phyloP scores from a whole-genome alignment of 2,113 vertebrate species.

The Xyrauchen texanus region DNA sequence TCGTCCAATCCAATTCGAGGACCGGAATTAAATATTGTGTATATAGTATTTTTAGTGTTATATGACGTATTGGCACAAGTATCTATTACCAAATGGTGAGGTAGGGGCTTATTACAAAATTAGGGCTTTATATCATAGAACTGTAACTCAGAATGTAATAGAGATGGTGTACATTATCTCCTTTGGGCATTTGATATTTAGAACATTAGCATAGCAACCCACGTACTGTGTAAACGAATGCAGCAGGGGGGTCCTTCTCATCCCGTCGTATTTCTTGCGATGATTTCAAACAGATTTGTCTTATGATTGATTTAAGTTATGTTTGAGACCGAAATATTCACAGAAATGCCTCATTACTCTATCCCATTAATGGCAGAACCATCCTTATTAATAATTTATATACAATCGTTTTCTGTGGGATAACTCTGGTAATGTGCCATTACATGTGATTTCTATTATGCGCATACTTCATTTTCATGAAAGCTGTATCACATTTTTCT shows the following conservation, averaged over 20 bases:
- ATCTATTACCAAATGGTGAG: neutral
- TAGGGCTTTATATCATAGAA: slow-evolving; percentile 10
- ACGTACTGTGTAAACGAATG: slow-evolving; percentile 17
- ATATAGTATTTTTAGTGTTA: neutral
- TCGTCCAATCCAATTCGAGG: no score
- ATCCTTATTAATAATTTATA: slow-evolving; percentile 38
- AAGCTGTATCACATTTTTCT: slow-evolving; percentile 32
- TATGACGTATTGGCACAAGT: slow-evolving; percentile 14
- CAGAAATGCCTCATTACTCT: slow-evolving; percentile 35
- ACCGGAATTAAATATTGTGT: no score
- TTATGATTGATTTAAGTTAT: slow-evolving; percentile 21
- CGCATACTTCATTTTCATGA: slow-evolving; percentile 18
- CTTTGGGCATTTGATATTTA: slow-evolving; percentile 18
- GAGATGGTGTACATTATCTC: slow-evolving; percentile 20
- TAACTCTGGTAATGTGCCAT: slow-evolving; percentile 26
- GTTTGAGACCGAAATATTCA: slow-evolving; percentile 22
- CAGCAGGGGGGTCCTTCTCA: slow-evolving; percentile 31
- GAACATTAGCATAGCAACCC: slow-evolving; percentile 24
- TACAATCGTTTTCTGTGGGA: slow-evolving; percentile 27
- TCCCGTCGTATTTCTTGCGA: neutral
- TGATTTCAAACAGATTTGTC: slow-evolving; percentile 27
- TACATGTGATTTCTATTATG: slow-evolving; percentile 23
- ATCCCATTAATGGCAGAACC: slow-evolving; percentile 27
- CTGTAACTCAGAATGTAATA: slow-evolving; percentile 27
- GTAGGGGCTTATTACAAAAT: neutral